Base-by-base conservation (phyloP, 2,797 vertebrate genomes). In the Aldrovandia affinis region DNA sequence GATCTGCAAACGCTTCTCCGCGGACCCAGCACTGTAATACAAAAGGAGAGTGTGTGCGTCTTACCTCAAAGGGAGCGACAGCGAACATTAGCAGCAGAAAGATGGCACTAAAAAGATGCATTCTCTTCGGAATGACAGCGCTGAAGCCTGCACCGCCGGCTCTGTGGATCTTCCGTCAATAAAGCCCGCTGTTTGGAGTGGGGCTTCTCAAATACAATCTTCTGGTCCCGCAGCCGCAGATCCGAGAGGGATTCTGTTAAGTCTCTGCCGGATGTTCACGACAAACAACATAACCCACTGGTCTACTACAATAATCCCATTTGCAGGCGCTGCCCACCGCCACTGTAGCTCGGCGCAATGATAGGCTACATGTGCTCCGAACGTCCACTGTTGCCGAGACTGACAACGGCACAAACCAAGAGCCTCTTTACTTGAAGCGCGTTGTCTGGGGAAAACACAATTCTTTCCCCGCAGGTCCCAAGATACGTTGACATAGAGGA, bases 41-140 rank as follows among this genome's bases (percentile, higher is more conserved):
- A 18, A 36, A 33, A 28, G 30, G 30, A 30, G 52, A 59, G 79
- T 18, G 36, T 25, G n/a, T 18, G 18, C 10, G 59, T 73, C 94
- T 94, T 94, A 96, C 95, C 95, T 96, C 91, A 68, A 93, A 91
- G 87, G 93, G 89, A 85, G 91, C 42, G 88, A 84, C 91, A 86
- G 93, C 92, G 91, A 96, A 95, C 95, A 96, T 96, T 89, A 96
- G 92, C 70, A 96, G 95, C 39, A 96, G 93, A 85, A 96, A 96
- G 91, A 96, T 96, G 90, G 94, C 94, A 95, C 95, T 96, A 92
- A 96, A 94, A 87, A 96, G 95, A 94, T 95, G 94, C 95, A 96
- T 96, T 90, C 92, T 89, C 65, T 90, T 87, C 88, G 93, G 88
- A 95, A 94, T 94, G 91, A 89, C 94, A 92, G 92, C 92, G 93